These are phyloP conservation scores for Heliothis virescens DNA, from an alignment of 1,140 invertebrate species.

Conservation along the genomic window DNA sequence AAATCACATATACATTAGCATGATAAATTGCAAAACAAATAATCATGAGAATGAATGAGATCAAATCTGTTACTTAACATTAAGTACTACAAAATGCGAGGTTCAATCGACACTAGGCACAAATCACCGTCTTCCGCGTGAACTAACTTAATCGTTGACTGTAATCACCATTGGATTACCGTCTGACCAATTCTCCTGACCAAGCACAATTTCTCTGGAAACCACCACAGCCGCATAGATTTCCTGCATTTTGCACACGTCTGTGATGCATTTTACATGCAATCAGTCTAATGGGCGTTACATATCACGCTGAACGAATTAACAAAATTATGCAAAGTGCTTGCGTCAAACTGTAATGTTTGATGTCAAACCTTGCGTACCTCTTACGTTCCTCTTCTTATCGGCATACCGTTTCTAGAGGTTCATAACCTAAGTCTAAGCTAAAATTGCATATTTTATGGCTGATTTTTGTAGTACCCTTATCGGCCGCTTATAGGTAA, in stretches of 20 bases:
- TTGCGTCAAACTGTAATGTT: background rate
- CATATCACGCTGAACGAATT: conserved; percentile 31
- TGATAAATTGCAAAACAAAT: conserved; percentile 25
- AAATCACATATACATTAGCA: background rate
- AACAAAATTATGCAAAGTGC: conserved; percentile 10
- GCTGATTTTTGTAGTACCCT: no score
- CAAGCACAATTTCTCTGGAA: conserved; percentile 42
- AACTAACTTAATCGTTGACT: conserved; percentile 36
- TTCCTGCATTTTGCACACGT: conserved; percentile 32
- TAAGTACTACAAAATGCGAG: conserved; percentile 2
- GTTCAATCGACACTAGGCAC: conserved; percentile 21
- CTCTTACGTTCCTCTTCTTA: no score
- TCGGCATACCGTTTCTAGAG: no score
- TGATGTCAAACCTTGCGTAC: background rate
- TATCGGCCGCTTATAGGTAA: no score
- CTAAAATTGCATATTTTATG: no score
- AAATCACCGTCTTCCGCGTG: conserved; percentile 34
- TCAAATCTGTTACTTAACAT: conserved; percentile 15
- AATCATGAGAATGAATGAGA: conserved; percentile 2
- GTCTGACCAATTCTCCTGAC: conserved; percentile 35
- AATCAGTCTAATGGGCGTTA: conserved; percentile 15
- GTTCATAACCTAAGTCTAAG: no score
- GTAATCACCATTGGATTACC: conserved; percentile 38
- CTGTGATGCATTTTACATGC: conserved; percentile 36
- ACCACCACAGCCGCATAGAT: conserved; percentile 33